Evolutionary conservation across 2,888 invertebrate species (phyloP).

Genomic region (Eupelmus urozonus): DNA sequence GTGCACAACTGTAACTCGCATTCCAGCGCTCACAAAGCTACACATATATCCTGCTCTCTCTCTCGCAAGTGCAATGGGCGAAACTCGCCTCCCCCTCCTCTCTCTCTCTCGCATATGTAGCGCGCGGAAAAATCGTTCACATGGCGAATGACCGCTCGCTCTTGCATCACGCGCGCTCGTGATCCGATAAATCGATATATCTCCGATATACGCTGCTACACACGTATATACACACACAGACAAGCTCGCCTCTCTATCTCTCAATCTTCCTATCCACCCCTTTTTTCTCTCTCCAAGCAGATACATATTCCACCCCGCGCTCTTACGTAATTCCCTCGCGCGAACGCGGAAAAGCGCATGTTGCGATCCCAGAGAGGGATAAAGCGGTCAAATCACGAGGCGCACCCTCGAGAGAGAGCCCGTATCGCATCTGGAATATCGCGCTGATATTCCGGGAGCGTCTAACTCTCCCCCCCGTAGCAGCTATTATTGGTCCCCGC

Average conservation of each 20-base stretch:
- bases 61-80: neutral
- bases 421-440: conserved; percentile 54
- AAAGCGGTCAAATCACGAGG: conserved; percentile 65
- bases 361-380: conserved; percentile 56
- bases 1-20: conserved; percentile 25
- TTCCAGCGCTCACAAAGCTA: neutral
- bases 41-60: neutral
- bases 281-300: neutral
- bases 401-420: conserved; percentile 41
- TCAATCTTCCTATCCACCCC: neutral
- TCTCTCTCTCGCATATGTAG: neutral
- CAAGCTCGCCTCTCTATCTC: conserved; percentile 1
- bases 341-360: no score
- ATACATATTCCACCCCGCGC: conserved; percentile 5
- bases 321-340: conserved; percentile 55
- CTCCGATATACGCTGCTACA: neutral
- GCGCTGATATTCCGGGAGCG: no score
- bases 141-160: neutral
- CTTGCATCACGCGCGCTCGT: conserved; percentile 33
- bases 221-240: no score
- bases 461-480: neutral
- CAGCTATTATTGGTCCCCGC: conserved; percentile 62
- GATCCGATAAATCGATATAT: conserved; percentile 51
- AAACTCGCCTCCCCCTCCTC: neutral
- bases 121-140: conserved; percentile 3